These are phyloP conservation scores for Sturmia bella DNA, from an alignment of 2,888 invertebrate species.

Conservation along the genomic window DNA sequence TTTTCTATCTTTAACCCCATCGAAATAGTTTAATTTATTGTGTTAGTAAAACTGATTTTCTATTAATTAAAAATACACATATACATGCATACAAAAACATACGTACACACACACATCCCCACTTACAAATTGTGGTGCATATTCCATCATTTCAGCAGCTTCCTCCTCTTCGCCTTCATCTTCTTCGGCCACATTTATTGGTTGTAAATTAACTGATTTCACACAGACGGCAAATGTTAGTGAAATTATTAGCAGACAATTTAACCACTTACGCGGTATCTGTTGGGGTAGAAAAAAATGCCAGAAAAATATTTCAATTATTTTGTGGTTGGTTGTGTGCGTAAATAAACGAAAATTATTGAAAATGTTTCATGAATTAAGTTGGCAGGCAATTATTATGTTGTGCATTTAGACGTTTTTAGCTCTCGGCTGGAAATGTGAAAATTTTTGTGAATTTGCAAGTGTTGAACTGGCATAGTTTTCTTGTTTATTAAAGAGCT, in stretches of 20 bases:
- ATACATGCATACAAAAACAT: background rate
- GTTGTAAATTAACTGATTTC: slow-evolving; percentile 63
- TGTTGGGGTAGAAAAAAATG: slow-evolving; percentile 48
- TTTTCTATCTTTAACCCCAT: background rate
- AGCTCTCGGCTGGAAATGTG: slow-evolving; percentile 23
- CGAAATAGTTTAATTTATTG: slow-evolving; percentile 12
- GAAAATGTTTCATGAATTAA: slow-evolving; percentile 43
- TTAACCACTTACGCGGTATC: slow-evolving; percentile 66
- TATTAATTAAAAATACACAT: slow-evolving; percentile 13
- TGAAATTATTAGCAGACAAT: slow-evolving; percentile 58
- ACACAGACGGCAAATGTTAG: slow-evolving; percentile 66
- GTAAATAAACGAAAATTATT: slow-evolving; percentile 13
- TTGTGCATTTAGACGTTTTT: slow-evolving; percentile 8
- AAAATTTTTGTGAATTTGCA: background rate
- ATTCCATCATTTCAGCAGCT: slow-evolving; percentile 77
- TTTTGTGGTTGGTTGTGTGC: slow-evolving; percentile 1
- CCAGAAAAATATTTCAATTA: slow-evolving; percentile 40
- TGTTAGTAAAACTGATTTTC: slow-evolving; percentile 7
- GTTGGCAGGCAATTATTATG: slow-evolving; percentile 14
- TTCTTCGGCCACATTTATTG: slow-evolving; percentile 73
- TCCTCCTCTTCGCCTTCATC: slow-evolving; percentile 71
- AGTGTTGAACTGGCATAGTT: slow-evolving; percentile 15
- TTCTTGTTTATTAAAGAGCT: background rate
- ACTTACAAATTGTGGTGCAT: slow-evolving; percentile 81
- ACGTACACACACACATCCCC: background rate